Percentiles rank a stretch among this genome's conserved stretches.
These are phyloP conservation scores for Actinopyga echinites DNA, from an alignment of 53 echinoderm and acorn worm genomes.

Conservation along the genomic window DNA sequence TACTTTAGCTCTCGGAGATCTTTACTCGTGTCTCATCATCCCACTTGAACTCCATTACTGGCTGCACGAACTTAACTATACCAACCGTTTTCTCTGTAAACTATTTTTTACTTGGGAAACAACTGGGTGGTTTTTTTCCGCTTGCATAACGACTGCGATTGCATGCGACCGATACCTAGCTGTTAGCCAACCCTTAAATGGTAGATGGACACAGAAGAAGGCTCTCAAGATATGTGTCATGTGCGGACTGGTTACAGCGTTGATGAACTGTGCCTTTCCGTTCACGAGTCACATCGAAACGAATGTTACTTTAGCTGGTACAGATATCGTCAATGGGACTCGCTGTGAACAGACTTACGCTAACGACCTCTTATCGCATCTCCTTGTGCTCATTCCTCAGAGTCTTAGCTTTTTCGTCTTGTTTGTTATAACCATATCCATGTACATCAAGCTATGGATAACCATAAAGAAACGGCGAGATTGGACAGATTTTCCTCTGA, in stretches of 20 bases:
- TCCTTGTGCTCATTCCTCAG: neutral
- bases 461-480: neutral
- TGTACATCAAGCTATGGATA: neutral
- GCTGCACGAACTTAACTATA: neutral
- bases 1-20: neutral
- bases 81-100: neutral
- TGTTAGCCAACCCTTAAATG: neutral
- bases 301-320: too few relatives aligned
- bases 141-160: neutral
- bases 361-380: too few relatives aligned
- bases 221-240: too few relatives aligned
- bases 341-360: too few relatives aligned
- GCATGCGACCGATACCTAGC: neutral
- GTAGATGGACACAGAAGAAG: neutral
- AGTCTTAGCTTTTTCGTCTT: neutral
- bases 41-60: neutral
- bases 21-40: neutral
- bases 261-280: too few relatives aligned
- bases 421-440: neutral
- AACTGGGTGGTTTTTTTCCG: neutral
- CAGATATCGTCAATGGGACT: too few relatives aligned
- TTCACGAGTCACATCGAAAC: too few relatives aligned
- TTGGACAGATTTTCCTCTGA: too few relatives aligned
- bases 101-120: neutral
- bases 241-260: too few relatives aligned